These are phyloP conservation scores for Vannuccia rotundouncinata DNA, from an alignment of 2,888 invertebrate genomes.

Conservation along the genomic window DNA sequence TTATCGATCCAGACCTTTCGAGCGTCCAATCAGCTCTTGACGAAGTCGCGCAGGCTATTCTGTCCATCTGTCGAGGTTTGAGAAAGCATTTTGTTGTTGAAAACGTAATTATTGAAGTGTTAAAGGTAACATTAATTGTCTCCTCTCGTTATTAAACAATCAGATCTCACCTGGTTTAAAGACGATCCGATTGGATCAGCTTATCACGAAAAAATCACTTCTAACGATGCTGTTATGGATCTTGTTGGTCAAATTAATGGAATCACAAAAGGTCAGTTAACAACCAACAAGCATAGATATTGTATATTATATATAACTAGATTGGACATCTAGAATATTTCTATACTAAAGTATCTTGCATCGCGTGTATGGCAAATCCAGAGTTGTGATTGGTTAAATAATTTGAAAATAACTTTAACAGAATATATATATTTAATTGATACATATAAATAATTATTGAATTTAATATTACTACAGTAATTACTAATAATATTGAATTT, in stretches of 20 bases:
- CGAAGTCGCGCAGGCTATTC: constrained; percentile 10
- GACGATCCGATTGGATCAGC: constrained; percentile 7
- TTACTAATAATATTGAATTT: too few relatives aligned
- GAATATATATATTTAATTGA: too few relatives aligned
- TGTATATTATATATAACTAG: too few relatives aligned
- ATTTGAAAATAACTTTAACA: too few relatives aligned
- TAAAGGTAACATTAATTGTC: background rate
- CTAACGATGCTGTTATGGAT: background rate
- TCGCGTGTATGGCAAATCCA: too few relatives aligned
- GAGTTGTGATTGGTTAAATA: too few relatives aligned
- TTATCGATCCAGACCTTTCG: constrained; percentile 51
- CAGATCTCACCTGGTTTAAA: constrained; percentile 24
- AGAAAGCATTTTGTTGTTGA: background rate
- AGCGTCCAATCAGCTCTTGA: constrained; percentile 47
- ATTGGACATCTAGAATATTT: too few relatives aligned
- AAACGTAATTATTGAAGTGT: background rate
- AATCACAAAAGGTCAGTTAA: constrained; percentile 3
- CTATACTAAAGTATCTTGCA: too few relatives aligned
- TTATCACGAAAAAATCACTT: background rate
- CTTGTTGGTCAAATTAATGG: background rate
- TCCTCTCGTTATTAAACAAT: background rate
- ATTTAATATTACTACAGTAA: too few relatives aligned
- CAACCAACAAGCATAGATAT: too few relatives aligned
- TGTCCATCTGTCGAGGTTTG: background rate
- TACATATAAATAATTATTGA: too few relatives aligned